Evolutionary conservation across 2,888 invertebrate genomes (phyloP).

Genomic region (Phyllotreta striolata): DNA sequence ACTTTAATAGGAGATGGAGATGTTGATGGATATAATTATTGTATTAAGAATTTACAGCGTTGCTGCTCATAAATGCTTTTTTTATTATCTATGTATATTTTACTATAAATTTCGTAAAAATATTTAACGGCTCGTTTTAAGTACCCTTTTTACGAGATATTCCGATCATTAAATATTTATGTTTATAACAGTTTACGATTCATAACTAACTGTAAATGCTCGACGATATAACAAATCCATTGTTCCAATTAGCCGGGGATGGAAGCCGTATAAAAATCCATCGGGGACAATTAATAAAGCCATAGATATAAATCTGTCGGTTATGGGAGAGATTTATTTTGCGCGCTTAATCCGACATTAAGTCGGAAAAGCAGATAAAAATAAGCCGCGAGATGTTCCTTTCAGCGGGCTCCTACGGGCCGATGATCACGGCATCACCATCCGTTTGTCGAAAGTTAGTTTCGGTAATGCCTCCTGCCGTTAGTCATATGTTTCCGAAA

Average conservation of each 20-base stretch:
- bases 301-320: not conserved
- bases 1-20: too few species aligned
- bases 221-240: not conserved
- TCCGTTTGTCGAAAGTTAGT: conserved; percentile 17
- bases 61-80: too few species aligned
- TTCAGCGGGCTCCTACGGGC: conserved; percentile 4
- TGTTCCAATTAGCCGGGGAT: not conserved
- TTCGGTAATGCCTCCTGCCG: conserved; percentile 2
- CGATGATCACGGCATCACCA: conserved; percentile 16
- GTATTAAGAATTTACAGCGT: too few species aligned
- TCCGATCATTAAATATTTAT: too few species aligned
- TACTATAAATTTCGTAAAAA: too few species aligned
- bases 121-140: too few species aligned
- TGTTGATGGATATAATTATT: too few species aligned
- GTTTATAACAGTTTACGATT: too few species aligned
- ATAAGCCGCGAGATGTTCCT: conserved; percentile 13
- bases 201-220: too few species aligned
- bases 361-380: not conserved
- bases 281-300: not conserved
- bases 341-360: conserved; percentile 9
- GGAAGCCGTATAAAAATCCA: not conserved
- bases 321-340: conserved; percentile 1
- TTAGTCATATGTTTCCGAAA: conserved; percentile 18
- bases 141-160: too few species aligned
- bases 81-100: too few species aligned